These are phyloP conservation scores for Arion vulgaris DNA, from an alignment of 1,140 invertebrate species.

Conservation along the genomic window DNA sequence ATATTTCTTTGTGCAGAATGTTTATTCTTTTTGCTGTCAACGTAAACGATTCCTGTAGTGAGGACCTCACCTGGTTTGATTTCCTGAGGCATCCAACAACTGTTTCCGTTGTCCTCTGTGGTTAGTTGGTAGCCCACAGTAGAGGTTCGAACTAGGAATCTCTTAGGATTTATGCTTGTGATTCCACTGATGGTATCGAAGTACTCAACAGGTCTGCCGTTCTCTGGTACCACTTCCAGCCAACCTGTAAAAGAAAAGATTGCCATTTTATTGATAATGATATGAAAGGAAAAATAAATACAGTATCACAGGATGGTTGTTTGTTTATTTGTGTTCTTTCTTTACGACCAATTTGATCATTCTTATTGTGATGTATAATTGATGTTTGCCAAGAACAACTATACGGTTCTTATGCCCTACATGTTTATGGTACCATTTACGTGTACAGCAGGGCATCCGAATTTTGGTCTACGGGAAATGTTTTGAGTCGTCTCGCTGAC, in stretches of 20 bases:
- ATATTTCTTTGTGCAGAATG: conserved; percentile 40
- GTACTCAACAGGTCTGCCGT: conserved; percentile 66
- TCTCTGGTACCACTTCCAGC: conserved; percentile 67
- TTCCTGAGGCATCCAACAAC: conserved; percentile 63
- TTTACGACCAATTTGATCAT: no score
- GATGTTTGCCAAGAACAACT: no score
- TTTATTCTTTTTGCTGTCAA: conserved; percentile 64
- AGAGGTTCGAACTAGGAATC: conserved; percentile 64
- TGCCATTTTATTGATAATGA: no score
- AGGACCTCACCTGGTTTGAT: conserved; percentile 62
- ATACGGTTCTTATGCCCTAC: no score
- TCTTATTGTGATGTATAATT: no score
- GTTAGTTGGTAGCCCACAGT: conserved; percentile 64
- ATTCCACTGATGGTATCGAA: conserved; percentile 66
- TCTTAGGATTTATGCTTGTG: conserved; percentile 57
- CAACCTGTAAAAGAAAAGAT: conserved; percentile 62
- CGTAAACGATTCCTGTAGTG: conserved; percentile 64
- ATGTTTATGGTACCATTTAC: no score
- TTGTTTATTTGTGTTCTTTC: no score
- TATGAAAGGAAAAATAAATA: no score
- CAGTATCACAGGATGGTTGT: no score
- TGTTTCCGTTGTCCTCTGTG: conserved; percentile 56
- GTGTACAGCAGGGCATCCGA: no score
- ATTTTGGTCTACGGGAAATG: no score
- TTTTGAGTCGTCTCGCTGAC: no score